phyloP scores from a whole-genome alignment of 2,888 invertebrate genomes.

The Limnephilus lunatus region DNA sequence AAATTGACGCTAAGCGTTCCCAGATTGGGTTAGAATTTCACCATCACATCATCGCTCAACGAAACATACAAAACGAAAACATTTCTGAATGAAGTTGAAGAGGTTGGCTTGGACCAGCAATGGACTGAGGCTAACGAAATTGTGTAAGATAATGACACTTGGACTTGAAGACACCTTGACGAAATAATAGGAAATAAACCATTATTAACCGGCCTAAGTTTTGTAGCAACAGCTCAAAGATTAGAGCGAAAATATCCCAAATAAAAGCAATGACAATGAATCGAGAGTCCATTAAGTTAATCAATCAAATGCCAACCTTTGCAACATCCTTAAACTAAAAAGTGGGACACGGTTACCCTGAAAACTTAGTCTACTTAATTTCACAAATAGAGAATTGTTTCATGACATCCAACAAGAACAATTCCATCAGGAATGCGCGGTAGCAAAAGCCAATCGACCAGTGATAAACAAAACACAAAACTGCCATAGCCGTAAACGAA shows the following conservation, averaged over 20 bases:
- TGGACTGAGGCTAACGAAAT: too few relatives aligned
- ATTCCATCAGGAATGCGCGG: not conserved
- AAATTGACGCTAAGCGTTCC: too few relatives aligned
- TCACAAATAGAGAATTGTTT: not conserved
- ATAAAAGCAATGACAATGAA: not conserved
- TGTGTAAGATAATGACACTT: too few relatives aligned
- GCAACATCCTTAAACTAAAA: not conserved
- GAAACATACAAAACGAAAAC: too few relatives aligned
- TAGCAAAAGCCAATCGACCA: not conserved
- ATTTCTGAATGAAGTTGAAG: too few relatives aligned
- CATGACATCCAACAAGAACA: not conserved
- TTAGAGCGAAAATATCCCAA: not conserved
- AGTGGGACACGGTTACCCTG: not conserved
- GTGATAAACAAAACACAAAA: not conserved
- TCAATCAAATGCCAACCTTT: not conserved
- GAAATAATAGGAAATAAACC: too few relatives aligned
- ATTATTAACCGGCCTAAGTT: too few relatives aligned
- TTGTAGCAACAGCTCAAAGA: not conserved
- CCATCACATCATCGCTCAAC: too few relatives aligned
- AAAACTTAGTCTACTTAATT: not conserved
- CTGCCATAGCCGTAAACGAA: not conserved
- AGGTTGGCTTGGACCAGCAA: too few relatives aligned
- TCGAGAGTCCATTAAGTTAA: not conserved
- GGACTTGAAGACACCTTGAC: too few relatives aligned
- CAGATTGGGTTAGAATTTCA: too few relatives aligned